These are phyloP conservation scores for Drosophila obscura DNA, from an alignment of 1,140 invertebrate genomes.

Conservation along the genomic window DNA sequence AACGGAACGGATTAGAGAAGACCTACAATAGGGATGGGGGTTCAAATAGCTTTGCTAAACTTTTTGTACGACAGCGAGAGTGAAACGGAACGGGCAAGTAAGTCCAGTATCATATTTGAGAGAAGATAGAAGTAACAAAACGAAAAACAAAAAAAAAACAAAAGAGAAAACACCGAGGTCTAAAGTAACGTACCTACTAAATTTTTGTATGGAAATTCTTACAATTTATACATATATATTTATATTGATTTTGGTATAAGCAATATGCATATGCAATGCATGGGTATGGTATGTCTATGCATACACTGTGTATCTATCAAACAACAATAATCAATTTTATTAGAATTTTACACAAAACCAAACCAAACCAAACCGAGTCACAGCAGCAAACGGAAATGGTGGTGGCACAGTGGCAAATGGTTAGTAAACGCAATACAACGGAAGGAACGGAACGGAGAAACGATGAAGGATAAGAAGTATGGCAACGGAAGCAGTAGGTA, in stretches of 20 bases:
- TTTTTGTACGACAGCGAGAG: constrained; percentile 74
- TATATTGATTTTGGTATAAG: constrained; percentile 83
- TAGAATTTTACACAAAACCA: constrained; percentile 73
- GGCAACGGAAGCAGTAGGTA: neutral
- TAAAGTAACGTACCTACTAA: constrained; percentile 83
- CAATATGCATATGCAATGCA: constrained; percentile 68
- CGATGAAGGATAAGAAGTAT: neutral
- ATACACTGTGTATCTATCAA: constrained; percentile 71
- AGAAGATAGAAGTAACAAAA: constrained; percentile 1
- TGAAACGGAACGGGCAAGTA: constrained; percentile 58
- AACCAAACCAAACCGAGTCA: constrained; percentile 24
- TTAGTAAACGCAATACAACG: constrained; percentile 30
- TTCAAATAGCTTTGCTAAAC: constrained; percentile 52
- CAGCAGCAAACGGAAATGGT: constrained; percentile 27
- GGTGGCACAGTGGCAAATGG: constrained; percentile 22
- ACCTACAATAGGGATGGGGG: constrained; percentile 7
- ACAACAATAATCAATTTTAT: constrained; percentile 83
- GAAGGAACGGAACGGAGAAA: neutral
- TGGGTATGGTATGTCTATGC: constrained; percentile 47
- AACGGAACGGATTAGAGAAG: neutral
- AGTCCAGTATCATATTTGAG: constrained; percentile 71
- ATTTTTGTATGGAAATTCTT: constrained; percentile 83
- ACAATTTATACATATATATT: constrained; percentile 83
- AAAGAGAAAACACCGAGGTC: constrained; percentile 80
- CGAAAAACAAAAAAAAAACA: constrained; percentile 41